These are phyloP conservation scores for Rallus crepitans DNA, from an alignment of 2,797 vertebrate genomes.

Conservation along the genomic window DNA sequence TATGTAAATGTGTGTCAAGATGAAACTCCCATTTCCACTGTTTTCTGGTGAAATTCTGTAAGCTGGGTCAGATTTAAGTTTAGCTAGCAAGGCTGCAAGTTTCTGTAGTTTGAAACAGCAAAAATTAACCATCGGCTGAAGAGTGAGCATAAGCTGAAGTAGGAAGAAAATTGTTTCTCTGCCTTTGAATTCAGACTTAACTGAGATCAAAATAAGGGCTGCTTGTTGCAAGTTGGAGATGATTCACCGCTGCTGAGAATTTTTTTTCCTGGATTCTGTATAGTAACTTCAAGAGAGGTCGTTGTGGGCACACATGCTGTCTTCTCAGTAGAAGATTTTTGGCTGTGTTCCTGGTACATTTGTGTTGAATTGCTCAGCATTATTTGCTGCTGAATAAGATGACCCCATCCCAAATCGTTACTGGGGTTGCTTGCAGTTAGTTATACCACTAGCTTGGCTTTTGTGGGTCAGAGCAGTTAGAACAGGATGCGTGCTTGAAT, in stretches of 20 bases:
- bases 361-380: constrained; percentile 4
- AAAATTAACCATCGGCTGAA: constrained; percentile 15
- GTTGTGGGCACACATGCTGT: not conserved
- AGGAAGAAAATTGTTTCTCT: constrained; percentile 10
- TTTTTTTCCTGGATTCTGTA: constrained; percentile 52
- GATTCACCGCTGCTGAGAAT: constrained; percentile 48
- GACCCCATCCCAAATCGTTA: not conserved
- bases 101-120: constrained; percentile 57
- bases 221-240: constrained; percentile 4
- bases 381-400: constrained; percentile 14
- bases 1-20: not conserved
- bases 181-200: constrained; percentile 6
- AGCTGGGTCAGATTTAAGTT: constrained; percentile 8
- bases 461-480: not conserved
- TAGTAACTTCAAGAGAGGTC: constrained; percentile 29
- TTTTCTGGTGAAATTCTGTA: constrained; percentile 41
- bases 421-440: not conserved
- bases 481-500: not conserved
- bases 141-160: not conserved
- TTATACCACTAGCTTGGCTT: not conserved
- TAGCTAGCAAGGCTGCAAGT: constrained; percentile 12
- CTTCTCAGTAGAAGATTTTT: constrained; percentile 18
- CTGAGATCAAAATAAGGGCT: constrained; percentile 32
- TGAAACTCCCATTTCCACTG: constrained; percentile 28
- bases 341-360: not conserved